A percentile compares a stretch with the other conserved stretches of the same genome.
Conservation (phyloP, 23 tunicate genomes). For the Trididemnum clinides region DNA sequence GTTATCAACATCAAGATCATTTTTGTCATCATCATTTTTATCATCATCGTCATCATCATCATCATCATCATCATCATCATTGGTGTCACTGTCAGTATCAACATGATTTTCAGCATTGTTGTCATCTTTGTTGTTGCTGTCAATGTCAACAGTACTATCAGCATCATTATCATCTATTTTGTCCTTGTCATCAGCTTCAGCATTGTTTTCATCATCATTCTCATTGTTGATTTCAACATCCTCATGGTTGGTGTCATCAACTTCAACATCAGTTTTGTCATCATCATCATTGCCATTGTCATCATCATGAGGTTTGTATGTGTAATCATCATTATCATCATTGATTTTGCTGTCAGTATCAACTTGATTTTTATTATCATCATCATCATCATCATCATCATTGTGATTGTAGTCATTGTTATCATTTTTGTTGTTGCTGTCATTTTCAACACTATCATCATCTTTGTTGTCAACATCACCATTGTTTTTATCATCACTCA, state of each 20-base stretch:
- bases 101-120: background rate
- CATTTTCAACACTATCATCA: slow-evolving; percentile 19
- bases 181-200: background rate
- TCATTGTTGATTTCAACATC: background rate
- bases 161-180: background rate
- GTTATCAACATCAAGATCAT: background rate
- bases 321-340: slow-evolving; percentile 19
- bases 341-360: slow-evolving; percentile 8
- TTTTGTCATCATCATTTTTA: slow-evolving; percentile 3
- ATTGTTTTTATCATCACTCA: background rate
- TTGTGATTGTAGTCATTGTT: slow-evolving; percentile 26
- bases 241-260: background rate
- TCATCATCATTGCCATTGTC: background rate
- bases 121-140: background rate
- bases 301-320: background rate
- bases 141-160: slow-evolving; percentile 19
- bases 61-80: slow-evolving; percentile 1
- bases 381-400: slow-evolving; percentile 21
- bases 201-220: background rate
- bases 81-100: background rate
- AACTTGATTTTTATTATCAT: background rate
- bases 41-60: background rate
- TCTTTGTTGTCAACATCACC: slow-evolving; percentile 1
- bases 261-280: slow-evolving; percentile 4
- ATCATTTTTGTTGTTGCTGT: background rate